Evolutionary conservation across 1,140 invertebrate species (phyloP).

Genomic region (Drosophila ohnishii): DNA sequence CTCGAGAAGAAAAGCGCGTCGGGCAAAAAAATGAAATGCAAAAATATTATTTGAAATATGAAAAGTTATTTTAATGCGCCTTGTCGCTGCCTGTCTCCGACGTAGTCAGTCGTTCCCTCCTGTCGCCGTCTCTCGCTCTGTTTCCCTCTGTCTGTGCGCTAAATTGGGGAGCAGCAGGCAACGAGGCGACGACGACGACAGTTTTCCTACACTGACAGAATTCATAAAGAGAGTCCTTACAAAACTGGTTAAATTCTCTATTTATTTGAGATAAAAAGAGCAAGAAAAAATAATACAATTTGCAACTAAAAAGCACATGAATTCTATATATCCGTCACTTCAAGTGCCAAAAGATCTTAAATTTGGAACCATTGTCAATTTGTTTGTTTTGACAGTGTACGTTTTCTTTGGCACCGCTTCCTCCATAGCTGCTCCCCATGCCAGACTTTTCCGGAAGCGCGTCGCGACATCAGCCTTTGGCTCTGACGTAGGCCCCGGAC

Average conservation of each 20-base stretch:
- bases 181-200: slow-evolving; percentile 65
- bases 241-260: background rate
- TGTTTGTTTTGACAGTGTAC: slow-evolving; percentile 26
- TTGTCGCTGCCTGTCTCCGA: slow-evolving; percentile 36
- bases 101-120: background rate
- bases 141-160: slow-evolving; percentile 39
- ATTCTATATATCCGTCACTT: background rate
- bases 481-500: slow-evolving; percentile 58
- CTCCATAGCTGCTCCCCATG: slow-evolving; percentile 59
- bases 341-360: slow-evolving; percentile 2
- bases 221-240: background rate
- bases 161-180: slow-evolving; percentile 66
- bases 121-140: background rate
- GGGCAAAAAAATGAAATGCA: slow-evolving; percentile 57
- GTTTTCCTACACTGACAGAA: slow-evolving; percentile 57
- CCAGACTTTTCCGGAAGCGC: slow-evolving; percentile 80
- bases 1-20: slow-evolving; percentile 71
- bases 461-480: slow-evolving; percentile 73
- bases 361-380: background rate
- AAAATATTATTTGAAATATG: slow-evolving; percentile 71
- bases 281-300: background rate
- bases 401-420: slow-evolving; percentile 71
- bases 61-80: slow-evolving; percentile 77
- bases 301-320: background rate
- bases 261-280: background rate